These are phyloP conservation scores for Misgurnus anguillicaudatus DNA, from an alignment of 2,113 vertebrate species.

Conservation along the genomic window DNA sequence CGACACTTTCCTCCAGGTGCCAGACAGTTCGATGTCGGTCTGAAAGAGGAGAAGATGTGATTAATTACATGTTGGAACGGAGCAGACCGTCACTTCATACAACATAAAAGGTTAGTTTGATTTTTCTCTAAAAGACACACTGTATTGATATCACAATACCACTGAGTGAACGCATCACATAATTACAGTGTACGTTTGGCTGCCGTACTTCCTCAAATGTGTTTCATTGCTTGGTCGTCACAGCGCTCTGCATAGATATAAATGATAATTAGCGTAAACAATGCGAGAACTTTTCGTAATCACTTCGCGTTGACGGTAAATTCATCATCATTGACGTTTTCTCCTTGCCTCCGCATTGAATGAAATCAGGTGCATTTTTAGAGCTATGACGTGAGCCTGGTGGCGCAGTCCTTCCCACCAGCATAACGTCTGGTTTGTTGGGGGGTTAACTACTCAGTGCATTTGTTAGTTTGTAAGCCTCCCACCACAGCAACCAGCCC, in stretches of 20 bases:
- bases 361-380: constrained; percentile 54
- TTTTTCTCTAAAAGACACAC: constrained; percentile 4
- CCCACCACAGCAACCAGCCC: constrained; percentile 50
- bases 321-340: constrained; percentile 41
- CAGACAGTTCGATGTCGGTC: constrained; percentile 72
- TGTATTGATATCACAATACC: constrained; percentile 33
- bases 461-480: constrained; percentile 70
- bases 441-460: constrained; percentile 65
- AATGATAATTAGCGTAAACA: constrained; percentile 30
- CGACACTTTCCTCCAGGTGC: constrained; percentile 52
- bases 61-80: constrained; percentile 41
- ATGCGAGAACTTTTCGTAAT: constrained; percentile 20
- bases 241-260: not conserved
- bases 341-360: constrained; percentile 4
- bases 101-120: constrained; percentile 40
- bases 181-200: constrained; percentile 17
- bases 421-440: constrained; percentile 55
- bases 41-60: constrained; percentile 54
- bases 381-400: constrained; percentile 54
- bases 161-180: constrained; percentile 13
- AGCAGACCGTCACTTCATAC: constrained; percentile 20
- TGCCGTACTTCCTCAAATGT: not conserved
- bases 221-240: not conserved
- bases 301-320: not conserved
- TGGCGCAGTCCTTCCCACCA: constrained; percentile 56